phyloP scores from a whole-genome alignment of 2,888 invertebrate genomes.

The Sesamia inferens region DNA sequence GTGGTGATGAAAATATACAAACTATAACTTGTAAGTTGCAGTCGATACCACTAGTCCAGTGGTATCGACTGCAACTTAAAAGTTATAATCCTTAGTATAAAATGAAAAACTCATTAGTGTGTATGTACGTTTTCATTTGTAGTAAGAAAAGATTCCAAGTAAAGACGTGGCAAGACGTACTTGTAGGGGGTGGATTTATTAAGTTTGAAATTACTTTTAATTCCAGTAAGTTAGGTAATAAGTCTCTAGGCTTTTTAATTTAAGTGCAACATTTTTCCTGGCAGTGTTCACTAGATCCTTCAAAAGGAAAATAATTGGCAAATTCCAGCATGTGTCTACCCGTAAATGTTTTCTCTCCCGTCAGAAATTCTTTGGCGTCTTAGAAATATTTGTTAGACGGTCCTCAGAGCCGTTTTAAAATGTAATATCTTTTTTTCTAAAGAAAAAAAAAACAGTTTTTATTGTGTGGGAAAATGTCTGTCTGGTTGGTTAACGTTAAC shows the following conservation, averaged over 20 bases:
- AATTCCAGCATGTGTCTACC: conserved; percentile 65
- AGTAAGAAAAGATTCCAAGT: background rate
- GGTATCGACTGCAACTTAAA: too few species aligned
- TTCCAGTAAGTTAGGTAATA: conserved; percentile 22
- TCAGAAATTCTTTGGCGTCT: conserved; percentile 61
- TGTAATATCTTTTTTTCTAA: conserved; percentile 58
- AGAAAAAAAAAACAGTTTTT: conserved; percentile 38
- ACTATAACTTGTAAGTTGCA: too few species aligned
- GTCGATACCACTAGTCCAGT: too few species aligned
- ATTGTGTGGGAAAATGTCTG: conserved; percentile 16
- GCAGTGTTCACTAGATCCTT: conserved; percentile 34
- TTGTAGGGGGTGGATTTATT: conserved; percentile 1
- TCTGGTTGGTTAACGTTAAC: conserved; percentile 12
- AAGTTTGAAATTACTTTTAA: conserved; percentile 26
- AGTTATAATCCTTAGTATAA: too few species aligned
- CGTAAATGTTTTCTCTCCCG: conserved; percentile 62
- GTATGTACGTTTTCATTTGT: background rate
- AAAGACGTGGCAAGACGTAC: background rate
- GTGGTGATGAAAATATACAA: too few species aligned
- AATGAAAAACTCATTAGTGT: too few species aligned
- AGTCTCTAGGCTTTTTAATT: conserved; percentile 48
- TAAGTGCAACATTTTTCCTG: conserved; percentile 51
- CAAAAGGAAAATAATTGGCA: conserved; percentile 63
- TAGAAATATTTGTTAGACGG: conserved; percentile 56
- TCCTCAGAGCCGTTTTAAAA: conserved; percentile 58